Evolutionary conservation across 2,888 invertebrate species (phyloP), one percentile per base, ranked within the genome.

Genomic region (Clitarchus hookeri): DNA sequence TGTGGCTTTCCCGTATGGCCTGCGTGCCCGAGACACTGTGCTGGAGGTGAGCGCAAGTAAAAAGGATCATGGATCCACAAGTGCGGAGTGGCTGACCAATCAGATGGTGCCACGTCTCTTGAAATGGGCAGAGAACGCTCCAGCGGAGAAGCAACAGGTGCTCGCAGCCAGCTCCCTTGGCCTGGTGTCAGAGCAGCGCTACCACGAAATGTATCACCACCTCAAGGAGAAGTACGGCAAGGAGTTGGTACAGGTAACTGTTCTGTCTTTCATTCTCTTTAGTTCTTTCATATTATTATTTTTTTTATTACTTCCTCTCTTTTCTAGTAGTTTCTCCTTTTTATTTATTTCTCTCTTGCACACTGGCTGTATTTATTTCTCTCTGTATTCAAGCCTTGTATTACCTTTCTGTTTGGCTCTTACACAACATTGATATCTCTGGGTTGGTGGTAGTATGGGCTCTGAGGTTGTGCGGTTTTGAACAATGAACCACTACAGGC

Each of bases 151-250:
- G 2, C 79, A 84, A 1, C 80, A 83, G 23, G 65, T 27, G 25
- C n/a, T 84, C 44, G 88, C 89, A 6, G 87, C 89, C 6, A 89
- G 90, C 6, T 97, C 97, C 0, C 91, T 98, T 82, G 92, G 93
- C 86, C 92, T 96, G 78, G 92, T 98, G 6, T 92, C 94, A 19
- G 91, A 94, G 19, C 95, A 96, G 88, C 92, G 93, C 87, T 98
- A 98, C 91, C 94, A 94, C 89, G 90, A 91, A 44, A 92, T 95
- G 87, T 98, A 98, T 90, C 94, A 95, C 89, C 89, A 93, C 44
- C 91, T 98, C 13, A 98, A 98, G 91, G 90, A 92, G 1, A 97
- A 96, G 91, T 97, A 98, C 93, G 96, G 96, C 0, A 92, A 93
- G 87, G 92, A 94, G 87, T 93, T 97, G 90, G 94, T 96, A 16